Evolutionary conservation across 2,888 invertebrate genomes (phyloP).

Genomic region (Pristionchus maxplancki): DNA sequence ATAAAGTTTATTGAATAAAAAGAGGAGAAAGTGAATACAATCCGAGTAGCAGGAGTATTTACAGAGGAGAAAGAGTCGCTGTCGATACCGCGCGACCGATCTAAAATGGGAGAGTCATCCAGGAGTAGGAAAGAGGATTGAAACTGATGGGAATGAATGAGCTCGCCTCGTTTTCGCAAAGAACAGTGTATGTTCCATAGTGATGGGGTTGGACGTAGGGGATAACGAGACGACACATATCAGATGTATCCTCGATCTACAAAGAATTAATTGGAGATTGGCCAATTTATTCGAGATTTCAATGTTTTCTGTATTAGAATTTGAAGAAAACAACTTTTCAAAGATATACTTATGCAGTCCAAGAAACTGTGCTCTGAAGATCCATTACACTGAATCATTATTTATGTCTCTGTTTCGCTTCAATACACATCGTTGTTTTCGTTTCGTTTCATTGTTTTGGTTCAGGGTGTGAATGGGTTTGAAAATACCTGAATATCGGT

Average conservation of each 20-base stretch:
- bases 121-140: background rate
- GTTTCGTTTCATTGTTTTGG: no score
- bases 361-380: no score
- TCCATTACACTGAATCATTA: no score
- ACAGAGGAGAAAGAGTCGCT: slow-evolving; percentile 64
- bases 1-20: slow-evolving; percentile 16
- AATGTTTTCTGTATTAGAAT: background rate
- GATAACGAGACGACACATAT: slow-evolving; percentile 76
- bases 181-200: slow-evolving; percentile 64
- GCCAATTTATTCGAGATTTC: background rate
- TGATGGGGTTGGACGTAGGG: slow-evolving; percentile 75
- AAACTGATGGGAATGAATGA: background rate
- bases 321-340: background rate
- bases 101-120: background rate
- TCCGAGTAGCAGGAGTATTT: slow-evolving; percentile 51
- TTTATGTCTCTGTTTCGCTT: no score
- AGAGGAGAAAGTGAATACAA: slow-evolving; percentile 30
- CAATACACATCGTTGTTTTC: background rate
- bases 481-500: slow-evolving; percentile 66
- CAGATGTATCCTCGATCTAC: slow-evolving; percentile 71
- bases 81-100: slow-evolving; percentile 64
- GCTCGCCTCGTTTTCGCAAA: slow-evolving; percentile 67
- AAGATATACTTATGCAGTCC: no score
- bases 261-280: background rate
- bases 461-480: background rate